phyloP scores from a whole-genome alignment of 1,140 invertebrate species.

The Cyphomyrmex costatus region DNA sequence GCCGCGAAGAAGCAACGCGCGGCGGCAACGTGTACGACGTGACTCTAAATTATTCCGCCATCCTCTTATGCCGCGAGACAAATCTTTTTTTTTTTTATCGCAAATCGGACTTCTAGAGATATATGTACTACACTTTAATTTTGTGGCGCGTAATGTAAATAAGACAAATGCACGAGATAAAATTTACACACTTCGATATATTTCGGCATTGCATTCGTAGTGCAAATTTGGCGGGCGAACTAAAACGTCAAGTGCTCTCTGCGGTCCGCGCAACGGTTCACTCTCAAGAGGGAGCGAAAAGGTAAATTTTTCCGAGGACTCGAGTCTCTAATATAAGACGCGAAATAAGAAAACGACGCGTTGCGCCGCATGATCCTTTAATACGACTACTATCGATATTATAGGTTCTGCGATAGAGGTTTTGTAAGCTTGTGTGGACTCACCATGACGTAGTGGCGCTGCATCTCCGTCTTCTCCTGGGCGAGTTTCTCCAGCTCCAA shows the following conservation, averaged over 20 bases:
- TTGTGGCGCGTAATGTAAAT: neutral
- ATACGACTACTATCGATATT: neutral
- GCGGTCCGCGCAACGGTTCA: neutral
- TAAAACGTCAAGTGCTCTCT: neutral
- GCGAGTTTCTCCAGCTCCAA: conserved; percentile 97
- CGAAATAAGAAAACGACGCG: neutral
- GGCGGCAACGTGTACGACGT: neutral
- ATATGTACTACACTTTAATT: neutral
- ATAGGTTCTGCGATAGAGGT: conserved; percentile 38
- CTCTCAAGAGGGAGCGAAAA: neutral
- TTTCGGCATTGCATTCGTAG: conserved; percentile 9
- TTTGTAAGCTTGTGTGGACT: conserved; percentile 85
- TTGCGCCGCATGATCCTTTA: neutral
- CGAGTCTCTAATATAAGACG: too few relatives aligned
- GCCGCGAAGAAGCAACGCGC: conserved; percentile 14
- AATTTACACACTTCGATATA: neutral
- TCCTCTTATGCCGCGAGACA: neutral
- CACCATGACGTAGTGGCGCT: conserved; percentile 99
- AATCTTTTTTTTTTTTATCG: conserved; percentile 27
- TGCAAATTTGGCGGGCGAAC: conserved; percentile 21
- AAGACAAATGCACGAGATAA: neutral
- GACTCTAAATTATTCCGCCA: conserved; percentile 14
- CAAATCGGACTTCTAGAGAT: neutral
- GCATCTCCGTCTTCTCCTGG: conserved; percentile 99
- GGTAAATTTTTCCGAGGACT: neutral